Conservation (phyloP, 2,888 invertebrate species). For the Conus canariensis region DNA sequence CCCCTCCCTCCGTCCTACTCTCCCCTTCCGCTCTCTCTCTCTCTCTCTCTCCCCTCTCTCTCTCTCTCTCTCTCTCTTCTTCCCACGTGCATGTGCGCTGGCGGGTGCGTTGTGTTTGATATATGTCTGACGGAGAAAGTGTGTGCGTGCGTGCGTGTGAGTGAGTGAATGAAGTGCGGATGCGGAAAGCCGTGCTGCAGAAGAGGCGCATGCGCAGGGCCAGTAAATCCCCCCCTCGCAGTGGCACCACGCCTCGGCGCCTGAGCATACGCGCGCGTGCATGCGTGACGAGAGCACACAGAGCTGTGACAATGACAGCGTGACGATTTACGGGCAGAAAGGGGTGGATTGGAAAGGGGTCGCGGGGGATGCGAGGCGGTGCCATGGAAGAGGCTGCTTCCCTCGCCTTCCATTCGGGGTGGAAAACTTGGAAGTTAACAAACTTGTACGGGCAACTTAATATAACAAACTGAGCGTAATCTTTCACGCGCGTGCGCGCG, state of each 20-base stretch:
- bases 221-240: background rate
- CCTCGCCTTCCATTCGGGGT: background rate
- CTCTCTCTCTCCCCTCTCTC: background rate
- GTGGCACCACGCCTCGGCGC: background rate
- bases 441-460: too few species aligned
- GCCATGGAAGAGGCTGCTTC: background rate
- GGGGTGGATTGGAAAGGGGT: background rate
- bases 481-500: too few species aligned
- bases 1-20: background rate
- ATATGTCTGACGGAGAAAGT: background rate
- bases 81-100: background rate
- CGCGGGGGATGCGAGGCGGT: background rate
- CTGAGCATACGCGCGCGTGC: background rate
- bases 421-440: too few species aligned
- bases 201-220: background rate
- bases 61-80: background rate
- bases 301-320: slow-evolving; percentile 1
- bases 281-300: slow-evolving; percentile 14
- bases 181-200: background rate
- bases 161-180: background rate
- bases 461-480: too few species aligned
- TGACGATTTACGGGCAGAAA: background rate
- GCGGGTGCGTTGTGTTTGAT: background rate
- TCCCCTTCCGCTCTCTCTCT: background rate
- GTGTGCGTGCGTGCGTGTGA: background rate